Conservation (phyloP, 2,113 vertebrate genomes). For the Lethenteron reissneri region DNA sequence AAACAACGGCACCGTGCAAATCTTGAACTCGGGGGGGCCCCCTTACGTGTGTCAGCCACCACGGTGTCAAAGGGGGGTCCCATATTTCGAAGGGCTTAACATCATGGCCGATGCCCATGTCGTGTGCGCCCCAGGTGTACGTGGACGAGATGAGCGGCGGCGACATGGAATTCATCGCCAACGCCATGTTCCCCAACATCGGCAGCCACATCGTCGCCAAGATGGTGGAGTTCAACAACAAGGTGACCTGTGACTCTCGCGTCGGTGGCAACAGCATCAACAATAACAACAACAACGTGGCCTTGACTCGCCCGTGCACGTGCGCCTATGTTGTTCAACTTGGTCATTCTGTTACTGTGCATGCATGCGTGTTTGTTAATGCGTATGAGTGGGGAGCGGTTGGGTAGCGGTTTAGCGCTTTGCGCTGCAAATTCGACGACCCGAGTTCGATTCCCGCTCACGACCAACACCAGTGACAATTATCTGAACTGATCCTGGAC, state of each 20-base stretch:
- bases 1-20: too few species aligned
- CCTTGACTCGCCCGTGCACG: background rate
- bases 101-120: background rate
- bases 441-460: too few species aligned
- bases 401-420: background rate
- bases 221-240: constrained; percentile 86
- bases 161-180: constrained; percentile 77
- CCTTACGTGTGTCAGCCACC: too few species aligned
- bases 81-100: too few species aligned
- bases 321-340: background rate
- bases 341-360: background rate
- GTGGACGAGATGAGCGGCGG: constrained; percentile 59
- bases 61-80: too few species aligned
- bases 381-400: background rate
- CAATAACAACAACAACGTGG: background rate
- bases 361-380: background rate
- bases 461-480: too few species aligned
- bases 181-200: constrained; percentile 55
- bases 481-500: too few species aligned
- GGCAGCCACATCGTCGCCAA: constrained; percentile 42
- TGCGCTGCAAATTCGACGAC: background rate
- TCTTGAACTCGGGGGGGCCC: too few species aligned
- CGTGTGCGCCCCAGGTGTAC: constrained; percentile 39
- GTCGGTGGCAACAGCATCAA: background rate
- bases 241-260: constrained; percentile 25